Percentiles rank a stretch among this genome's conserved stretches.
Evolutionary conservation across 2,797 vertebrate genomes (phyloP).

Genomic region (Chrosomus eos): DNA sequence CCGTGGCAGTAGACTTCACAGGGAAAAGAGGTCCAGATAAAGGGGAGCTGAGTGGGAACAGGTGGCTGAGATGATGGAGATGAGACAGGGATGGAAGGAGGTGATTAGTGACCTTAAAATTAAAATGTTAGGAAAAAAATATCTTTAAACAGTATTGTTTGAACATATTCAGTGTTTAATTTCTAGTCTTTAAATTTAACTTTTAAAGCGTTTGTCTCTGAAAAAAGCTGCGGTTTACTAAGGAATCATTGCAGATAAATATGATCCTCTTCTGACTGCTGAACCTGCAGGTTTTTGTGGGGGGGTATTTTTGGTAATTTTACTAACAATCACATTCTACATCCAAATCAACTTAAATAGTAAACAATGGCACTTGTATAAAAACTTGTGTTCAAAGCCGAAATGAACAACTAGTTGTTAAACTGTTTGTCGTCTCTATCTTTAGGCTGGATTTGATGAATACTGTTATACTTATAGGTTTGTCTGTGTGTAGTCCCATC

Average conservation of each 20-base stretch:
- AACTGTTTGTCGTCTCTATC: background rate
- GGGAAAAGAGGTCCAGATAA: too few relatives aligned
- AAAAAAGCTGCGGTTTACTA: background rate
- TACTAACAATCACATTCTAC: background rate
- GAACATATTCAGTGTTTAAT: background rate
- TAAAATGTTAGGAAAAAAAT: background rate
- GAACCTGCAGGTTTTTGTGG: too few relatives aligned
- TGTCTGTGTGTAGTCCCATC: background rate
- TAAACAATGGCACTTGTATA: background rate
- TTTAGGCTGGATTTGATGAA: background rate
- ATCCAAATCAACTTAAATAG: background rate
- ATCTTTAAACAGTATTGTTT: background rate
- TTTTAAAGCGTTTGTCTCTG: background rate
- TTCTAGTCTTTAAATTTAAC: background rate
- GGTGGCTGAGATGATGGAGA: too few relatives aligned
- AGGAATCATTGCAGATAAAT: background rate
- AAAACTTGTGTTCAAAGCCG: background rate
- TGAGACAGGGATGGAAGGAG: too few relatives aligned
- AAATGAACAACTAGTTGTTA: background rate
- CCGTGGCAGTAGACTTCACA: too few relatives aligned
- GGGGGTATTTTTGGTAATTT: background rate
- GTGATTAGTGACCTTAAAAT: background rate
- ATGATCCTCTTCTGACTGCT: background rate
- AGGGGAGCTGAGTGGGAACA: too few relatives aligned
- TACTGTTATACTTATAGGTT: background rate